Conservation (phyloP, 2,888 invertebrate genomes). For the Drosophila niveifrons region DNA sequence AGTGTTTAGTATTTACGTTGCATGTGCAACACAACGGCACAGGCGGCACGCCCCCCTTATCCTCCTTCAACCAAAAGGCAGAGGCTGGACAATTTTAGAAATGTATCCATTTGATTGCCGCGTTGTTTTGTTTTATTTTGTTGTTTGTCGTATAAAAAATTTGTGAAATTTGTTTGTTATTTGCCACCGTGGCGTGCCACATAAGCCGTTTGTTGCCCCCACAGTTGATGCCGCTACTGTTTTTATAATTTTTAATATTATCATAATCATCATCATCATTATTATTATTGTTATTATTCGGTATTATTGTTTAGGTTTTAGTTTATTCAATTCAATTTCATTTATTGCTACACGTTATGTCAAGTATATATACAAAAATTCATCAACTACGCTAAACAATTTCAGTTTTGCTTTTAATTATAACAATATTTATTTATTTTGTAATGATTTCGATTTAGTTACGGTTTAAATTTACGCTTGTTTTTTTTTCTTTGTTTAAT, state of each 20-base stretch:
- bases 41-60: conserved; percentile 47
- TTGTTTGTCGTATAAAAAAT: conserved; percentile 55
- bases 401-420: conserved; percentile 69
- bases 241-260: conserved; percentile 12
- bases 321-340: conserved; percentile 65
- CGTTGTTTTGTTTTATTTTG: conserved; percentile 25
- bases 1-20: conserved; percentile 53
- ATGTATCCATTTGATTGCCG: conserved; percentile 78
- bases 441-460: conserved; percentile 56
- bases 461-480: conserved; percentile 60
- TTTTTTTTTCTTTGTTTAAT: conserved; percentile 58
- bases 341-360: conserved; percentile 77
- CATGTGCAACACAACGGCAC: conserved; percentile 39
- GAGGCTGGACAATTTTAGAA: conserved; percentile 73
- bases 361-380: conserved; percentile 79
- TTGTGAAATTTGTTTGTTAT: conserved; percentile 52
- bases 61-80: conserved; percentile 46
- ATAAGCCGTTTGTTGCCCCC: conserved; percentile 25
- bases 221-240: conserved; percentile 29
- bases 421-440: conserved; percentile 69
- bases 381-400: conserved; percentile 83
- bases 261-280: conserved; percentile 2
- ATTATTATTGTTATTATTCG: conserved; percentile 27
- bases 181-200: conserved; percentile 41
- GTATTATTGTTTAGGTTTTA: conserved; percentile 25